Base-by-base conservation (phyloP, 2,888 invertebrate genomes). In the Drosophila leonis region DNA sequence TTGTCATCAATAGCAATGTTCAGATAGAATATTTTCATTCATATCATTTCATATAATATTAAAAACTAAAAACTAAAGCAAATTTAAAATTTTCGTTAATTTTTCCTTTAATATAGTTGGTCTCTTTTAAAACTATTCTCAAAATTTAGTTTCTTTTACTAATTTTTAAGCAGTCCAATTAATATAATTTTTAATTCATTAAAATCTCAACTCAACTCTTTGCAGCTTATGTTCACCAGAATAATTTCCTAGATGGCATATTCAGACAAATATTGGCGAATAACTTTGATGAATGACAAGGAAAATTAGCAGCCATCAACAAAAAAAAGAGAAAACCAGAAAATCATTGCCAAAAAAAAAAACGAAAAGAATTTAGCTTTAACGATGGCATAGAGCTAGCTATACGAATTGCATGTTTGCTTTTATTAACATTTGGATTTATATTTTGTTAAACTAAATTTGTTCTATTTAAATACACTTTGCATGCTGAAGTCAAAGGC, bases 151-250 rank as follows among this genome's bases (percentile, higher is more conserved):
- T n/a, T 39, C 15, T 1, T 7, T 6, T 4, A 24, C 24, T 24
- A 3, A 24, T 24, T 15, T 48, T 15, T n/a, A 27, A 8, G 13
- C 5, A 0, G 13, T 7, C 10, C 10, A 44, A 44, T 13, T 4
- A 24, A 18, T 20, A 9, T 42, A 9, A 42, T 20, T 42, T 42
- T 44, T 13, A 20, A 7, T n/a, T n/a, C n/a, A n/a, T n/a, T n/a
- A n/a, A n/a, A n/a, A n/a, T n/a, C 35, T 35, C 15, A 37, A 15
- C 12, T 12, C 42, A 20, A 49, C 15, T n/a, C 1, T 20, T 66
- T 51, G 1, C 20, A 83, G 84, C 65, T 2, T 72, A 69, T 31
- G 2, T 78, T 4, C 71, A 77, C 3, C 44, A 59, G 0, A 20
- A 56, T 7, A 41, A 42, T 29, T 24, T 82, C 27, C 35, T 63